Base-by-base conservation (phyloP, 2,113 vertebrate species). In the Zosterops japonicus region DNA sequence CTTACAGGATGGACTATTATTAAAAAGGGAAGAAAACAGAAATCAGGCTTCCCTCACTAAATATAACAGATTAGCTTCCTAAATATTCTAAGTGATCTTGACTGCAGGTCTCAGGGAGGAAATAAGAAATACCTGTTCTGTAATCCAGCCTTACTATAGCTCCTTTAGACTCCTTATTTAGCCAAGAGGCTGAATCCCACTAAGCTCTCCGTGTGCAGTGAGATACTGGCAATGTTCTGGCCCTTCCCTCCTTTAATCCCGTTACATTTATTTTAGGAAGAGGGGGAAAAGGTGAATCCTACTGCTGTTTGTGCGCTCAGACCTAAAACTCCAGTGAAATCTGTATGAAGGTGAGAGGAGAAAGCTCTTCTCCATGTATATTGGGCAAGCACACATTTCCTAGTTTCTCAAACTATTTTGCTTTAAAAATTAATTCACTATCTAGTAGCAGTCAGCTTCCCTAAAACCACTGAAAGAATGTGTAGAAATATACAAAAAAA, bases 81-180 rank as follows among this genome's bases (percentile, higher is more conserved):
- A 75, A 94, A 70, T 67, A 87, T 82, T 84, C 47, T 28, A 78
- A 89, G 52, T 57, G 60, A 91, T 91, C 74, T 83, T 55, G 59
- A 89, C 64, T 59, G 50, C 69, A 93, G 72, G 9, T 75, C 56
- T 71, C 77, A 63, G n/a, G 27, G 5, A 96, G 57, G 44, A 94
- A 87, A 71, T 75, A 91, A 89, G 77, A 89, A 91, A 78, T 44
- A 70, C 65, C 75, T 19, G 39, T 49, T 89, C 71, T 84, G 68
- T 93, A 93, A 94, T 78, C 81, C 84, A 84, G 76, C 18, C 72
- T 89, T 81, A 92, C 78, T 94, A 89, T 49, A 95, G 72, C 77
- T 94, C 77, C 77, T 91, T 67, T 55, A 91, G 60, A 56, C n/a
- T 93, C 81, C 83, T 92, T 91, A 87, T 89, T 89, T 89, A 94